Evolutionary conservation across 2,113 vertebrate genomes (phyloP), one percentile per base, ranked within the genome.

Genomic region (Uria lomvia): DNA sequence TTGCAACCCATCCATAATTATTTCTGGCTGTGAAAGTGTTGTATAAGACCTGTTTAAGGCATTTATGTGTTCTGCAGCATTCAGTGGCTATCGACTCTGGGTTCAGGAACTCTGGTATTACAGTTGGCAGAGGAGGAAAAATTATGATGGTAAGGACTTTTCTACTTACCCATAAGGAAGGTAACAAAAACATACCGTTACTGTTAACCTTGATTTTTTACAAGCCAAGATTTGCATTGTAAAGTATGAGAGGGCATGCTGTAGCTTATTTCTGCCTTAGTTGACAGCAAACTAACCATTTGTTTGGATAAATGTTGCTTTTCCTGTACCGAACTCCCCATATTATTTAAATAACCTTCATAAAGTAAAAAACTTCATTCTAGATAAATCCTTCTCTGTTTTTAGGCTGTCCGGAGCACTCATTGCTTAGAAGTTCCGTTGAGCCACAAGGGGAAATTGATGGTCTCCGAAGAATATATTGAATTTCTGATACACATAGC

Each of bases 71-170:
- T 84, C 96, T 90, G 59, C 97, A 99, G 99, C 99, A 99, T 86
- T 97, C 98, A 0, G 98, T 98, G 56, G 99, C 99, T 38, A 8
- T 99, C 58, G 96, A 98, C 81, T 98, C 99, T 27, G 99, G 99
- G 56, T 99, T 99, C 97, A 99, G 98, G 97, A 99, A 99, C 97
- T 99, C 99, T 12, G 99, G 99, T 42, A 98, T 99, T 80, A 99
- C 99, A 0, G 98, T 99, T 24, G 97, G 99, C 79, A 99, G 97
- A 97, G 98, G 98, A 71, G 99, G 99, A 72, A 99, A 99, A 98
- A 99, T 98, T 71, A 98, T 99, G 30, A 97, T 98, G 99, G 99
- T 99, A 98, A 97, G 95, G n/a, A 50, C 32, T 73, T 42, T 62
- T 36, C 42, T 90, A 13, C 60, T 65, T 50, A 18, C 23, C 15